These are phyloP conservation scores for Huso huso DNA, from an alignment of 2,797 vertebrate genomes.

Conservation along the genomic window DNA sequence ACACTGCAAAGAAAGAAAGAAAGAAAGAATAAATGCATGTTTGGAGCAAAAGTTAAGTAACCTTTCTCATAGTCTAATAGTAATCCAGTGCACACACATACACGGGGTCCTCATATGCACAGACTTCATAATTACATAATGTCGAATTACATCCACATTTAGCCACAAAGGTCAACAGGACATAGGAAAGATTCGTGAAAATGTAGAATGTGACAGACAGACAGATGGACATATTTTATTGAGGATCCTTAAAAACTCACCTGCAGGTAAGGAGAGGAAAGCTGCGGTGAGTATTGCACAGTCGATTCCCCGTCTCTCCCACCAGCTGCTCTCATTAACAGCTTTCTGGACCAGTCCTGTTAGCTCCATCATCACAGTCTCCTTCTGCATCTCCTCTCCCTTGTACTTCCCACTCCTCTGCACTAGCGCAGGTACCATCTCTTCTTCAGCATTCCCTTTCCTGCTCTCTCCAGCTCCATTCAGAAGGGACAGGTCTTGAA, in stretches of 20 bases:
- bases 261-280: constrained; percentile 62
- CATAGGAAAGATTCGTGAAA: no score
- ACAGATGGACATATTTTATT: background rate
- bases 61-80: no score
- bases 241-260: constrained; percentile 42
- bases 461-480: no score
- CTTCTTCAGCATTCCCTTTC: background rate
- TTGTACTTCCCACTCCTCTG: background rate
- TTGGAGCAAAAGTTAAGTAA: no score
- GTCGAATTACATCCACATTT: background rate
- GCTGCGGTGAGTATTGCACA: constrained; percentile 68
- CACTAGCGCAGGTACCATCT: background rate
- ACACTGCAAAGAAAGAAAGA: no score
- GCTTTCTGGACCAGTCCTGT: constrained; percentile 63
- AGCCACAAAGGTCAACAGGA: background rate
- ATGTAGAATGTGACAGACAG: background rate
- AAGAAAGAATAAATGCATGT: no score
- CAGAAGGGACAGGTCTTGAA: no score
- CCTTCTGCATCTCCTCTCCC: constrained; percentile 28
- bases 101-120: no score
- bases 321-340: constrained; percentile 81
- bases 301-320: constrained; percentile 79
- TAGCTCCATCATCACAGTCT: constrained; percentile 75
- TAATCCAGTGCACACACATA: no score
- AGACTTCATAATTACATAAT: background rate